Conservation (phyloP, 2,113 vertebrate species). For the Zootoca vivipara region DNA sequence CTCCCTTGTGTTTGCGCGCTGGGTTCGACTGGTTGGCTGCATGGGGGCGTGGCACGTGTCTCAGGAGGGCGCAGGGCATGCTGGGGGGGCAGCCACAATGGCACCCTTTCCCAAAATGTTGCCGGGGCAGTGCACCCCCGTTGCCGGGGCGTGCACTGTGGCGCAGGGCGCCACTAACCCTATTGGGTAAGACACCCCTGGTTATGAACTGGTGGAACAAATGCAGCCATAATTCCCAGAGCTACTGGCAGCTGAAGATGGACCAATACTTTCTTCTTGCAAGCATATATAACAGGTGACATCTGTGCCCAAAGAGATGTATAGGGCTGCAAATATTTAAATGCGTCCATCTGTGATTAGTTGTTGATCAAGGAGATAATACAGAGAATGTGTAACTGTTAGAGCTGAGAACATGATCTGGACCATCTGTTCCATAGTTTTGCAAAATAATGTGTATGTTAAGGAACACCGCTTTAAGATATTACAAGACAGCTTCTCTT, state of each 20-base stretch:
- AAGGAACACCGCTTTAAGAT: background rate
- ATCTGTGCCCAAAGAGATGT: background rate
- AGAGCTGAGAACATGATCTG: background rate
- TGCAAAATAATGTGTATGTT: background rate
- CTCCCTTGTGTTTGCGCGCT: background rate
- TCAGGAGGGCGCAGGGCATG: too few species aligned
- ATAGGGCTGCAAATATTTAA: background rate
- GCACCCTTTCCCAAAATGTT: too few species aligned
- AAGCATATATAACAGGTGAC: background rate
- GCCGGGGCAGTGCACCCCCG: too few species aligned
- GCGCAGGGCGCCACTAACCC: too few species aligned
- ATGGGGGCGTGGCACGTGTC: too few species aligned
- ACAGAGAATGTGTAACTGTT: background rate
- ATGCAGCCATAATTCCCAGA: background rate
- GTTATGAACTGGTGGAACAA: background rate
- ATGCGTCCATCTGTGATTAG: background rate
- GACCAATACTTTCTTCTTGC: background rate
- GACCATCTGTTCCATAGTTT: background rate
- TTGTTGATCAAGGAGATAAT: background rate
- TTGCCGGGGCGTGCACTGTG: too few species aligned
- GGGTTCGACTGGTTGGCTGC: too few species aligned
- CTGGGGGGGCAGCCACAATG: too few species aligned
- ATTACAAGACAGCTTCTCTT: too few species aligned
- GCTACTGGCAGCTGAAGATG: background rate
- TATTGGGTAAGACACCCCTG: too few species aligned